phyloP scores from a whole-genome alignment of 1,140 invertebrate genomes.

The Bombus superbus region DNA sequence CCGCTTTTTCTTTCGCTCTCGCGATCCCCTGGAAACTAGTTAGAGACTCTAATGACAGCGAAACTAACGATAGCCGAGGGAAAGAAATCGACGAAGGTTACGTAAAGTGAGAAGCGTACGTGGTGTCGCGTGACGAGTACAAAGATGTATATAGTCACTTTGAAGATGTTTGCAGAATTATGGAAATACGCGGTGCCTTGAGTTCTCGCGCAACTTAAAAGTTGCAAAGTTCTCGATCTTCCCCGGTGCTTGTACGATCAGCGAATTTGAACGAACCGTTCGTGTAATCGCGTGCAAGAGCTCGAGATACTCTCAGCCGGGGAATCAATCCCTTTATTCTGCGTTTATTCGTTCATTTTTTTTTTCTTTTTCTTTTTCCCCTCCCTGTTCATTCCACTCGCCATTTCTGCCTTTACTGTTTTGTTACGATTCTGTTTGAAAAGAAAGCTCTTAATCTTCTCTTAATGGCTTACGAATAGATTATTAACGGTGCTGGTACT shows the following conservation, averaged over 20 bases:
- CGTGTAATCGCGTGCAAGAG: conserved; percentile 18
- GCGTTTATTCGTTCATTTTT: neutral
- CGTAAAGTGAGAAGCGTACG: neutral
- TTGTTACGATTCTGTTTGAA: neutral
- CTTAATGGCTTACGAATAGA: conserved; percentile 7
- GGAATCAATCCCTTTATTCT: conserved; percentile 1
- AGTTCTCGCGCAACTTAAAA: conserved; percentile 9
- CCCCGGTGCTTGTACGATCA: conserved; percentile 39
- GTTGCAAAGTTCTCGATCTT: conserved; percentile 19
- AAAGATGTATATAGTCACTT: neutral
- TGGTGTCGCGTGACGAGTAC: conserved; percentile 24
- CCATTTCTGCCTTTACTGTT: neutral
- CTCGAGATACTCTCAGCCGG: neutral
- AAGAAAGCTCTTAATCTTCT: conserved; percentile 8
- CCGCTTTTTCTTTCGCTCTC: neutral
- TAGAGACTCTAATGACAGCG: conserved; percentile 4
- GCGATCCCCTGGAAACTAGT: neutral
- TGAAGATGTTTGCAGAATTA: neutral
- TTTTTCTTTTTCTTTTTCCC: too few species aligned
- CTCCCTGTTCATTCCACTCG: neutral
- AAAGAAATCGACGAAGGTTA: neutral
- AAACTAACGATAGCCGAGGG: neutral
- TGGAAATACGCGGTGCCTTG: neutral
- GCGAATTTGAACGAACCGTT: conserved; percentile 58
- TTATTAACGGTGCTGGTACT: conserved; percentile 7